Conservation (phyloP, 2,113 vertebrate species). For the Turdus rufiventris region DNA sequence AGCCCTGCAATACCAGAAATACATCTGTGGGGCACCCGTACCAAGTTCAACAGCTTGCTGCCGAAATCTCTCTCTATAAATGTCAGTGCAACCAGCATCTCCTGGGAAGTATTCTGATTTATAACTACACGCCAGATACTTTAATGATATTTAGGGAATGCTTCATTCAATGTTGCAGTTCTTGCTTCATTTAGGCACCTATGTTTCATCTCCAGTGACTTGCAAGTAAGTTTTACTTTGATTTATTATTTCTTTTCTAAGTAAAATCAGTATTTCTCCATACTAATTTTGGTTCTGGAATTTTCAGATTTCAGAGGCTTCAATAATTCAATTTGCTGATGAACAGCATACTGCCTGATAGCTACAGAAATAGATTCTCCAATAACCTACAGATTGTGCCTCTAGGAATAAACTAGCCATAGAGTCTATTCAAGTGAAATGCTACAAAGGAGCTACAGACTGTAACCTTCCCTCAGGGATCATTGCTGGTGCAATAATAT, state of each 20-base stretch:
- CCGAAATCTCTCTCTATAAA: not conserved
- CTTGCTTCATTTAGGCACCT: not conserved
- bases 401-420: not conserved
- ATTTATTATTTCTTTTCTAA: not conserved
- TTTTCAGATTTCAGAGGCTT: constrained; percentile 7
- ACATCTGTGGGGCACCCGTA: not conserved
- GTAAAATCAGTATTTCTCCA: not conserved
- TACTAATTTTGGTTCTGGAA: not conserved
- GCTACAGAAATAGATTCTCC: not conserved
- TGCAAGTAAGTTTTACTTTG: not conserved
- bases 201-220: not conserved
- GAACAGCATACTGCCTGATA: not conserved
- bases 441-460: not conserved
- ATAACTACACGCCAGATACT: not conserved
- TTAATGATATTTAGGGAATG: not conserved
- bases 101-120: not conserved
- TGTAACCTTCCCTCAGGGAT: not conserved
- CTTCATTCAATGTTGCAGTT: not conserved
- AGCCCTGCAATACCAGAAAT: not conserved
- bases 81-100: not conserved
- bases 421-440: not conserved
- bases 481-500: not conserved
- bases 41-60: not conserved
- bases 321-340: not conserved
- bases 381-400: not conserved